Conservation (phyloP, 2,888 invertebrate species). For the Boloria selene region DNA sequence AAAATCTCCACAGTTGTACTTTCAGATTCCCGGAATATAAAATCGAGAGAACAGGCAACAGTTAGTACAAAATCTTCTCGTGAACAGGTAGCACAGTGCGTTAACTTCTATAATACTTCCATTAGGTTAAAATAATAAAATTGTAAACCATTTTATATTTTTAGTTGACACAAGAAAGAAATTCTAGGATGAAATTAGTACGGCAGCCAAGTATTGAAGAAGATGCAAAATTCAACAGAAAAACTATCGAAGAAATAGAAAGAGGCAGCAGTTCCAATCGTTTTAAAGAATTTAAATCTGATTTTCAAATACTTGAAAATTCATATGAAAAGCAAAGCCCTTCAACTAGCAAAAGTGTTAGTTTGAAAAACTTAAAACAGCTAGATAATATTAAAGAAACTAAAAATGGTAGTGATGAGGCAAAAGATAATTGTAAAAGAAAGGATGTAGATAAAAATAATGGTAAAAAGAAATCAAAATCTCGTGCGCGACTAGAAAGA, state of each 20-base stretch:
- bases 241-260: slow-evolving; percentile 78
- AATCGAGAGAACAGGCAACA: slow-evolving; percentile 53
- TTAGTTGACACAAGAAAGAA: slow-evolving; percentile 50
- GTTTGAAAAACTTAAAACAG: slow-evolving; percentile 51
- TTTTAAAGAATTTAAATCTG: slow-evolving; percentile 52
- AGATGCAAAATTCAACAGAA: slow-evolving; percentile 73
- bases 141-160: slow-evolving; percentile 16
- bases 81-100: slow-evolving; percentile 63
- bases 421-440: slow-evolving; percentile 61
- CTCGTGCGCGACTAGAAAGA: slow-evolving; percentile 73
- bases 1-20: slow-evolving; percentile 42
- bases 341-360: slow-evolving; percentile 53
- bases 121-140: slow-evolving; percentile 36
- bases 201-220: slow-evolving; percentile 75
- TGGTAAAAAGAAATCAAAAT: slow-evolving; percentile 75
- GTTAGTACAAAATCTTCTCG: slow-evolving; percentile 57
- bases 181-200: slow-evolving; percentile 54
- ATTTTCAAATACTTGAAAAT: slow-evolving; percentile 40
- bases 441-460: slow-evolving; percentile 67
- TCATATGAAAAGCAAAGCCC: slow-evolving; percentile 45
- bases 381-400: slow-evolving; percentile 45
- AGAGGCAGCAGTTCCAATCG: slow-evolving; percentile 63
- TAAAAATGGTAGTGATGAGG: slow-evolving; percentile 57
- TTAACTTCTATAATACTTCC: slow-evolving; percentile 24
- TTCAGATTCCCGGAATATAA: slow-evolving; percentile 59